Percentiles rank a stretch among this genome's conserved stretches.
phyloP scores from a whole-genome alignment of 2,797 vertebrate species.

The Myiotriccus ornatus region DNA sequence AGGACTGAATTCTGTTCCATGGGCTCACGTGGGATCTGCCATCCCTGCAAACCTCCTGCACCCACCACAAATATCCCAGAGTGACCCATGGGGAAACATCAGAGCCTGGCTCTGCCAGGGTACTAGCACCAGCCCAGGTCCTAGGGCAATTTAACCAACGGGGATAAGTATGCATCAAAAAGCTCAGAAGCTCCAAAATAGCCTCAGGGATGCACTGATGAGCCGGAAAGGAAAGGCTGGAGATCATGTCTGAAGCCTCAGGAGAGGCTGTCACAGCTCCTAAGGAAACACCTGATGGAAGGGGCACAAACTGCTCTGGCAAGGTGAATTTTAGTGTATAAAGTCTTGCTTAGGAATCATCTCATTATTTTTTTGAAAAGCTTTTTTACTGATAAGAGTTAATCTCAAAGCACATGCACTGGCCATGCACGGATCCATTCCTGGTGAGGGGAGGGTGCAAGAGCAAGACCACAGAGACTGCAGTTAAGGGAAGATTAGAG shows the following conservation, averaged over 20 bases:
- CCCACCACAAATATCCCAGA: rapidly evolving
- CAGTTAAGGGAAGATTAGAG: background rate
- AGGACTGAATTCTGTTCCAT: background rate
- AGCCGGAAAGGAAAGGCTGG: background rate
- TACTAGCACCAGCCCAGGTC: background rate
- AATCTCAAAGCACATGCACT: background rate
- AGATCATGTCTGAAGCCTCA: background rate
- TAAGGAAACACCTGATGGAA: rapidly evolving
- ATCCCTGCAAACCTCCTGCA: background rate
- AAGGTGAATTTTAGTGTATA: background rate
- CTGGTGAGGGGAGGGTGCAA: rapidly evolving
- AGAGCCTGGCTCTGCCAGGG: background rate
- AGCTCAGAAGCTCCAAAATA: background rate
- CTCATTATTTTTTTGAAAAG: background rate
- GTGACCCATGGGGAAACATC: rapidly evolving
- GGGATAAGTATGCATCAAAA: background rate
- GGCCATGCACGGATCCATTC: too few relatives aligned
- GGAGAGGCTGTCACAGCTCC: background rate
- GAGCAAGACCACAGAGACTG: background rate
- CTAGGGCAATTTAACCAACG: background rate
- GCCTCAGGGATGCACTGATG: background rate
- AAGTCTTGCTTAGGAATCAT: background rate
- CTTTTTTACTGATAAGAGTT: background rate
- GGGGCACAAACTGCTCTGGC: background rate
- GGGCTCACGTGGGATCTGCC: rapidly evolving